Conservation (phyloP, 2,113 vertebrate genomes). For the Daubentonia madagascariensis region DNA sequence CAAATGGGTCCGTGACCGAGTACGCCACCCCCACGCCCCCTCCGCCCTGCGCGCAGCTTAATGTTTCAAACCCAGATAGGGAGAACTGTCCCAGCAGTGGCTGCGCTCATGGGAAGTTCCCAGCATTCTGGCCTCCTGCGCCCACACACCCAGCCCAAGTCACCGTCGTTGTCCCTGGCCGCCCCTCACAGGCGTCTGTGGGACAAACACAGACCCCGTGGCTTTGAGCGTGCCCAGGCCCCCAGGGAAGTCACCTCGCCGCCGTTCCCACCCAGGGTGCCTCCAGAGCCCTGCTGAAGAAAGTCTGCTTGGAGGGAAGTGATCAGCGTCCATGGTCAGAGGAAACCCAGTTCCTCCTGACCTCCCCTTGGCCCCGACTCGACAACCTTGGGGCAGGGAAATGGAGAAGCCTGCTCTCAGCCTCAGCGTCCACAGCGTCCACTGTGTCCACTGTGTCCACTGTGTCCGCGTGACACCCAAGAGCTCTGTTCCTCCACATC, state of each 20-base stretch:
- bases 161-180: too few relatives aligned
- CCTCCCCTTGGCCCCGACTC: not conserved
- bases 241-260: not conserved
- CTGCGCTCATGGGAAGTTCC: too few relatives aligned
- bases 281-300: not conserved
- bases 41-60: not conserved
- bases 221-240: too few relatives aligned
- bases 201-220: not conserved
- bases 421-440: not conserved
- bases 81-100: not conserved
- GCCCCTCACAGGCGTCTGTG: not conserved
- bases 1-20: not conserved
- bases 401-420: not conserved
- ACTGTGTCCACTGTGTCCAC: too few relatives aligned
- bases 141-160: not conserved
- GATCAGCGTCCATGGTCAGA: not conserved
- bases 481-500: too few relatives aligned
- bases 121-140: not conserved
- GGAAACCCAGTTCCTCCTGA: conserved; percentile 32
- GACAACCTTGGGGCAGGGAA: not conserved
- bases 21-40: not conserved
- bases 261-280: not conserved
- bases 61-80: not conserved
- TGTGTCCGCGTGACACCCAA: too few relatives aligned
- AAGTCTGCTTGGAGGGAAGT: conserved; percentile 39